Evolutionary conservation across 2,888 invertebrate species (phyloP), one percentile per base, ranked within the genome.

Genomic region (Clitarchus hookeri): DNA sequence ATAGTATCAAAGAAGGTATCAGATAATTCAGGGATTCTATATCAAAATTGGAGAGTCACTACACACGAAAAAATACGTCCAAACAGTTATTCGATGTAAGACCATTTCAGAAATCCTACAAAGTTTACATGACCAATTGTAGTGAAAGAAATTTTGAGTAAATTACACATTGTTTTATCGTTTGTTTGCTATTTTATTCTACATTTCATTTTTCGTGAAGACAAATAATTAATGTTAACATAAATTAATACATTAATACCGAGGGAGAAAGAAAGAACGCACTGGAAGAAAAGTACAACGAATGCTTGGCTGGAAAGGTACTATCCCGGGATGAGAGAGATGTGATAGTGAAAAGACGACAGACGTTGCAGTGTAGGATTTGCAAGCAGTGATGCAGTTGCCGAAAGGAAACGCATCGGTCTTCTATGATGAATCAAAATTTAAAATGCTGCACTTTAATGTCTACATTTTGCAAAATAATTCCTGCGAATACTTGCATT

Each of bases 11-110:
- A 26, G 78, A 78, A 25, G 78, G 78, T 78, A 78, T 78, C 26
- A 78, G 78, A 78, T 8, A 78, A 8, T 26, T 25, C 6, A 78
- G 6, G 6, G 8, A 26, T 78, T 78, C 78, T 25, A 78, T 78
- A 25, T n/a, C 83, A 44, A n/a, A 86, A 85, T 86, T 83, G 16
- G 44, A 83, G 8, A 83, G 83, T 26, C 83, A 83, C 16, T 83
- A 83, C 0, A 83, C 83, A 13, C 0, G 83, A 26, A 26, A 23
- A 16, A 83, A 9, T 27, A 44, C 27, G n/a, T 36, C 83, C 8
- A 48, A 48, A 48, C 16, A 79, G 13, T 6, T 79, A 11, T 16
- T 79, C 1, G 80, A 12, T 79, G 80, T 23, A 79, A 79, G 1
- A 79, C 80, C 80, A 79, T 79, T 79, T 79, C 80, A 12, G 80